A percentile compares a stretch with the other conserved stretches of the same genome.
These are phyloP conservation scores for Platysternon megacephalum DNA, from an alignment of 2,113 vertebrate genomes.

Conservation along the genomic window DNA sequence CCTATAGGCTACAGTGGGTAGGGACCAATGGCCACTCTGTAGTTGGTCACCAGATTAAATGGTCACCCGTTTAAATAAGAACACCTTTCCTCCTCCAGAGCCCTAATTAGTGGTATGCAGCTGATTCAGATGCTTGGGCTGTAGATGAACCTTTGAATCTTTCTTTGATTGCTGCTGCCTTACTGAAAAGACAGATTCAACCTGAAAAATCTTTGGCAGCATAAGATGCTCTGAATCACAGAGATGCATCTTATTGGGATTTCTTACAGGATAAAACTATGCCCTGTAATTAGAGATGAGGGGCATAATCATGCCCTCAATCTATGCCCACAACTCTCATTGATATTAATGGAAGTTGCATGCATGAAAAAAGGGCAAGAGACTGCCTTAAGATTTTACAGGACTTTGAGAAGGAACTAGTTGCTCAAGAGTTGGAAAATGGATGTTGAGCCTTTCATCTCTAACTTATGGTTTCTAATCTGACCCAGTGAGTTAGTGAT, in stretches of 20 bases:
- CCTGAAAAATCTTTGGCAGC: not conserved
- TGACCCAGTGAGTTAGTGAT: not conserved
- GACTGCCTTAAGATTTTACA: not conserved
- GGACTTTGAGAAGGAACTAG: not conserved
- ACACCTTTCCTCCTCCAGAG: not conserved
- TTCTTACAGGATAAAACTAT: not conserved
- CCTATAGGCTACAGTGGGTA: no score
- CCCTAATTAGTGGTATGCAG: no score
- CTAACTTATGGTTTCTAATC: not conserved
- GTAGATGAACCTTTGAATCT: not conserved
- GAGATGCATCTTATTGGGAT: not conserved
- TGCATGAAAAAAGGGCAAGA: not conserved
- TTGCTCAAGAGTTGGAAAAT: not conserved
- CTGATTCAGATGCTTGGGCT: not conserved
- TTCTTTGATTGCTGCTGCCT: no score
- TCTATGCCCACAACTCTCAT: not conserved
- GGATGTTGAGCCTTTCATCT: not conserved
- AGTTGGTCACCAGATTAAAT: no score
- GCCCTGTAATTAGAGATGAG: not conserved
- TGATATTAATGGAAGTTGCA: not conserved
- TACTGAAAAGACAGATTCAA: not conserved
- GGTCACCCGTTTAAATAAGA: no score
- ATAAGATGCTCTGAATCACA: not conserved
- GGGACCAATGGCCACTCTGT: no score
- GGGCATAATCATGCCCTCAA: not conserved